Conservation (phyloP, 2,888 invertebrate species). For the Lasioglossum calceatum region DNA sequence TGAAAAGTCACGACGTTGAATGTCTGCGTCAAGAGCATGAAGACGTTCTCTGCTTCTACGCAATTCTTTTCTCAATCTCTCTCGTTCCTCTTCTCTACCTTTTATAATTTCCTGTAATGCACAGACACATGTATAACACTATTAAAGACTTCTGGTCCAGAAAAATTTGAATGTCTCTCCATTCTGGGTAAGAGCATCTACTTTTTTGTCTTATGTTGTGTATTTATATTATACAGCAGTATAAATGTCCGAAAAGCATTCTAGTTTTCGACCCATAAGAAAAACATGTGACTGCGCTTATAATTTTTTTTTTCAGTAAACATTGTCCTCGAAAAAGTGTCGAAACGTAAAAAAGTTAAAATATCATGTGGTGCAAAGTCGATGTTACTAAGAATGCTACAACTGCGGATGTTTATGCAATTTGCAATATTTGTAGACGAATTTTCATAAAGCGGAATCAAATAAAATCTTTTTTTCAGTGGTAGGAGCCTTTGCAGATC, state of each 20-base stretch:
- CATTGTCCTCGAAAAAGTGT: background rate
- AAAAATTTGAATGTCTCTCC: background rate
- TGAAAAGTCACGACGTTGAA: conserved; percentile 77
- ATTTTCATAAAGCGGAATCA: too few relatives aligned
- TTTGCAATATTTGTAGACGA: too few relatives aligned
- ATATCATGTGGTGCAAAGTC: too few relatives aligned
- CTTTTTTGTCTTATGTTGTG: background rate
- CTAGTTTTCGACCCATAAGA: background rate
- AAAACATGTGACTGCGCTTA: background rate
- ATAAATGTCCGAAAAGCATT: background rate
- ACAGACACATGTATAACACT: conserved; percentile 24
- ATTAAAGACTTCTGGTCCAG: background rate
- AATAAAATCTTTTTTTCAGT: too few relatives aligned
- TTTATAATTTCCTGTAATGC: conserved; percentile 89
- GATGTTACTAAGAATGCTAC: background rate
- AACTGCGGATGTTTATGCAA: background rate
- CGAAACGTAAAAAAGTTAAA: background rate
- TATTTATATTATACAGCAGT: background rate
- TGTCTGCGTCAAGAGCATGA: conserved; percentile 86
- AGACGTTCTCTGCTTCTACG: conserved; percentile 90
- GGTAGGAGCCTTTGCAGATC: too few relatives aligned
- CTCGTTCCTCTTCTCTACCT: conserved; percentile 91
- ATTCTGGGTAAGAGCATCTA: too few relatives aligned
- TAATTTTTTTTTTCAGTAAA: background rate
- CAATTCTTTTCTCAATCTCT: conserved; percentile 89